These are phyloP conservation scores for Platyscapa corneri DNA, from an alignment of 1,140 invertebrate species.

Conservation along the genomic window DNA sequence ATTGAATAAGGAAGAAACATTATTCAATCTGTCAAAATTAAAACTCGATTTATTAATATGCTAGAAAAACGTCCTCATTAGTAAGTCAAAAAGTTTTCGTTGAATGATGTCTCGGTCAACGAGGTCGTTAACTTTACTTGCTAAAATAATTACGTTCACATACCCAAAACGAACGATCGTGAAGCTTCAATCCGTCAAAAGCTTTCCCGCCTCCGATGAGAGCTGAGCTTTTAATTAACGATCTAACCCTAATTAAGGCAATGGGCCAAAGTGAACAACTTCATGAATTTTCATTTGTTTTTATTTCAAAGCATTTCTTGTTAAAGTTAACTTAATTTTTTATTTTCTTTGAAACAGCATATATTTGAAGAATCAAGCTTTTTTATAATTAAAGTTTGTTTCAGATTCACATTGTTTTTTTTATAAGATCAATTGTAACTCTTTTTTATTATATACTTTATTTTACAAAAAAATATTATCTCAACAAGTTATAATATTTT, in stretches of 20 bases:
- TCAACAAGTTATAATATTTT: no score
- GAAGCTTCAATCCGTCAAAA: slow-evolving; percentile 53
- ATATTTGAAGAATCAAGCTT: no score
- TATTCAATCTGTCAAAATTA: neutral
- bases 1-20: neutral
- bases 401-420: no score
- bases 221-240: slow-evolving; percentile 70
- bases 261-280: slow-evolving; percentile 44
- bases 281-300: slow-evolving; percentile 29
- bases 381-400: no score
- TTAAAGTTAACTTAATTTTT: slow-evolving; percentile 2
- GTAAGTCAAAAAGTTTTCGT: slow-evolving; percentile 57
- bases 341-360: neutral
- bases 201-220: slow-evolving; percentile 45
- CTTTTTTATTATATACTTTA: no score
- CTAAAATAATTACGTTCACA: slow-evolving; percentile 53
- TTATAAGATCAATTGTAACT: no score
- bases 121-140: slow-evolving; percentile 57
- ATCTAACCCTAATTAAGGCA: slow-evolving; percentile 67
- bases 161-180: neutral
- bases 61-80: neutral
- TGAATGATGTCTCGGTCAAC: slow-evolving; percentile 57
- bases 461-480: no score
- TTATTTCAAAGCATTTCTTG: neutral
- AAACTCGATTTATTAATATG: slow-evolving; percentile 27